phyloP scores from a whole-genome alignment of 2,888 invertebrate species.

The Dermolepida albohirtum region DNA sequence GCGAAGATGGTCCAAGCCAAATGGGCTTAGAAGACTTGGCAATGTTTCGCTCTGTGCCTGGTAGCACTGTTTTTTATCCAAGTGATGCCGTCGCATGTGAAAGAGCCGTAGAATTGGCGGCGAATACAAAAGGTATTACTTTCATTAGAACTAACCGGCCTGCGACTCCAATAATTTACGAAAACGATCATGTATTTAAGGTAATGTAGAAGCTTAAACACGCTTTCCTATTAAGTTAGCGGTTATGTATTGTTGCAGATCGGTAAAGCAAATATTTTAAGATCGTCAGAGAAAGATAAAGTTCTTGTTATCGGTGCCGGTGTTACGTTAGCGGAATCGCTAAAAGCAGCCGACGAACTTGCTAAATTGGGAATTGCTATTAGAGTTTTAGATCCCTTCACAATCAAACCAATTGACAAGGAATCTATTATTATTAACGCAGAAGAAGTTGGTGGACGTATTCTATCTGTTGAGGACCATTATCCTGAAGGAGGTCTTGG shows the following conservation, averaged over 20 bases:
- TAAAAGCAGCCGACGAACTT: slow-evolving; percentile 84
- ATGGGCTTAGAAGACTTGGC: slow-evolving; percentile 99
- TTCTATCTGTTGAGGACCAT: slow-evolving; percentile 97
- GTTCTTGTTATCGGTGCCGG: slow-evolving; percentile 93
- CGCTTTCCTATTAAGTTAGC: slow-evolving; percentile 2
- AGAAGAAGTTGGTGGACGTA: slow-evolving; percentile 79
- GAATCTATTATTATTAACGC: slow-evolving; percentile 82
- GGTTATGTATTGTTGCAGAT: slow-evolving; percentile 63
- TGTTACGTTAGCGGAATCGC: slow-evolving; percentile 91
- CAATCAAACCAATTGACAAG: slow-evolving; percentile 93
- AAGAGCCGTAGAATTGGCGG: slow-evolving; percentile 94
- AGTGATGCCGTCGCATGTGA: slow-evolving; percentile 95
- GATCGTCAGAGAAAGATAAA: slow-evolving; percentile 80
- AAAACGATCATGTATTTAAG: slow-evolving; percentile 84
- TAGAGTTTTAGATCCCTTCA: slow-evolving; percentile 94
- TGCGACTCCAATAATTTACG: slow-evolving; percentile 87
- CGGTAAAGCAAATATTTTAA: slow-evolving; percentile 85
- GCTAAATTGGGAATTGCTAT: slow-evolving; percentile 77
- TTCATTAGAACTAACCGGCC: slow-evolving; percentile 97
- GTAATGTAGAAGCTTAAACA: slow-evolving; percentile 60
- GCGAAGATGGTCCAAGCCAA: slow-evolving; percentile 98
- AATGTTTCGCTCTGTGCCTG: slow-evolving; percentile 92
- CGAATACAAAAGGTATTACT: slow-evolving; percentile 93
- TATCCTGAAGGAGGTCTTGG: slow-evolving; percentile 97
- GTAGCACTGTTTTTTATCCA: slow-evolving; percentile 82